Conservation (phyloP, 2,888 invertebrate genomes). For the Entomobrya multifasciata region DNA sequence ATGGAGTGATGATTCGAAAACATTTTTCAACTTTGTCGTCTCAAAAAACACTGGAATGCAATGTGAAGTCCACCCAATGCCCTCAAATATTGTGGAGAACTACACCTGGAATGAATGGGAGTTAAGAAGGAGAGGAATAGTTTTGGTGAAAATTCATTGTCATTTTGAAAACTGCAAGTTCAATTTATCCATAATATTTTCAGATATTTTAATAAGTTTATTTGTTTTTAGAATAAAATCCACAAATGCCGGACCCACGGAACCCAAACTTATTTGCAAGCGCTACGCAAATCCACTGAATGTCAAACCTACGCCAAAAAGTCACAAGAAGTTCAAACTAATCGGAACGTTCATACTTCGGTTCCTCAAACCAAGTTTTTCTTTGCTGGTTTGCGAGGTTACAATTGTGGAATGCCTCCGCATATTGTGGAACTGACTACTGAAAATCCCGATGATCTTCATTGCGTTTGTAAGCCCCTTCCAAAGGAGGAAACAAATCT, state of each 20-base stretch:
- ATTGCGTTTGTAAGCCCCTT: constrained; percentile 60
- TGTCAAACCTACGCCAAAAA: constrained; percentile 71
- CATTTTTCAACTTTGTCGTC: constrained; percentile 45
- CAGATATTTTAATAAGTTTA: no score
- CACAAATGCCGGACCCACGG: constrained; percentile 76
- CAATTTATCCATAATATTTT: not conserved
- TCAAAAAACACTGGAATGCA: constrained; percentile 71
- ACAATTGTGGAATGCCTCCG: constrained; percentile 74
- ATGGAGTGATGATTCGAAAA: constrained; percentile 21
- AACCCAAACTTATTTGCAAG: constrained; percentile 77
- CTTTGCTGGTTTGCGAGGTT: constrained; percentile 77
- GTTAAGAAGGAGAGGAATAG: constrained; percentile 74
- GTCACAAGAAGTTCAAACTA: constrained; percentile 73
- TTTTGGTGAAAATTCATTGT: constrained; percentile 75
- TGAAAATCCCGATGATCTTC: constrained; percentile 68
- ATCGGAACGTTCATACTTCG: constrained; percentile 61
- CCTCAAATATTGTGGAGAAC: constrained; percentile 70
- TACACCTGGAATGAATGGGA: constrained; percentile 79
- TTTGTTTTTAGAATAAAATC: constrained; percentile 73
- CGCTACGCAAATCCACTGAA: constrained; percentile 58
- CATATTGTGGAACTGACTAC: constrained; percentile 76
- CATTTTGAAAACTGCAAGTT: not conserved
- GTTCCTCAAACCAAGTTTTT: constrained; percentile 73
- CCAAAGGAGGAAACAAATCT: not conserved
- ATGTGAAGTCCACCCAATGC: constrained; percentile 77